Conservation (phyloP, 2,888 invertebrate species). For the Gasteruption jaculator region DNA sequence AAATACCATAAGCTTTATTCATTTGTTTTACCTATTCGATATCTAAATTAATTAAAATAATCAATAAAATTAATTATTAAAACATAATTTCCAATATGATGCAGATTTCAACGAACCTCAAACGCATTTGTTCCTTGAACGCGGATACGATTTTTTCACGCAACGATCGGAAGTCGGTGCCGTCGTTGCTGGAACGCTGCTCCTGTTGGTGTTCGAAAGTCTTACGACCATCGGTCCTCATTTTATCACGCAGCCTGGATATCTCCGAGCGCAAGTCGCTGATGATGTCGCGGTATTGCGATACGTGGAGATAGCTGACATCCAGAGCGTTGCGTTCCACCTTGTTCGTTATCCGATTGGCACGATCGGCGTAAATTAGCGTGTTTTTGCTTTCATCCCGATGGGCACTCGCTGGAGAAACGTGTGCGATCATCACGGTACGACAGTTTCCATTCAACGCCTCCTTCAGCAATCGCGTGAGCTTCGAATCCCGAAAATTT, state of each 20-base stretch:
- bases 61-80: background rate
- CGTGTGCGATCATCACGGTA: constrained; percentile 96
- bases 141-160: constrained; percentile 83
- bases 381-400: constrained; percentile 93
- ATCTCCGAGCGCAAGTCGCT: constrained; percentile 82
- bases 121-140: constrained; percentile 90
- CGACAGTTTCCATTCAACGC: constrained; percentile 87
- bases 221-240: constrained; percentile 65
- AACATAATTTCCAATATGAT: too few species aligned
- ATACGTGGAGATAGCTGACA: constrained; percentile 67
- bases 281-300: constrained; percentile 79
- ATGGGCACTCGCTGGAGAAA: constrained; percentile 76
- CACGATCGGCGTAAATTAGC: constrained; percentile 88
- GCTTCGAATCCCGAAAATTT: constrained; percentile 92
- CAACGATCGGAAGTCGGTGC: constrained; percentile 59
- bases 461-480: constrained; percentile 84
- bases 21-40: constrained; percentile 1
- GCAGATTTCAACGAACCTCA: too few species aligned
- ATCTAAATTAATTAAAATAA: background rate
- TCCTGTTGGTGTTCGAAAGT: constrained; percentile 33
- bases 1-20: background rate
- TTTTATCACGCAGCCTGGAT: constrained; percentile 71
- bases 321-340: constrained; percentile 58
- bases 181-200: too few species aligned
- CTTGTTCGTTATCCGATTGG: constrained; percentile 88